phyloP scores from a whole-genome alignment of 1,140 invertebrate genomes.

The Drosophila kanapiae region DNA sequence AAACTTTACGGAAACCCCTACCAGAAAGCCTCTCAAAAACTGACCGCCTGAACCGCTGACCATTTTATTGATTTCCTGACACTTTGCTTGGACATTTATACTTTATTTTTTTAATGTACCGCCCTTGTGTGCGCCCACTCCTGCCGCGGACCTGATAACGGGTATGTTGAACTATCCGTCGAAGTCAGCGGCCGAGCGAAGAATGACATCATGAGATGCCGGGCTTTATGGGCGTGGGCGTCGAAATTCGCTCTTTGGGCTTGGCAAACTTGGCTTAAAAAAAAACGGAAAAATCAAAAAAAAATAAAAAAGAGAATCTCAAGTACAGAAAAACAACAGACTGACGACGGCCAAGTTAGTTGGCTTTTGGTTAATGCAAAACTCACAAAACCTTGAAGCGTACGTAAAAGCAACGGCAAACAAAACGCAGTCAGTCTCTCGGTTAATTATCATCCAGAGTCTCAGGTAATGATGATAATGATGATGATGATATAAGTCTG shows the following conservation, averaged over 20 bases:
- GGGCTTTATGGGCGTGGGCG: slow-evolving; percentile 27
- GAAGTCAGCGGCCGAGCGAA: slow-evolving; percentile 43
- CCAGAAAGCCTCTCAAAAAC: not conserved
- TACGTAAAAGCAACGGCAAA: slow-evolving; percentile 73
- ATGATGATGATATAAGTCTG: slow-evolving; percentile 54
- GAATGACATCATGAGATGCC: slow-evolving; percentile 12
- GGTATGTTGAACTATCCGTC: slow-evolving; percentile 62
- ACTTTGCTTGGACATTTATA: not conserved
- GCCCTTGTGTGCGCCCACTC: slow-evolving; percentile 18
- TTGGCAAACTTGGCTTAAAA: slow-evolving; percentile 45
- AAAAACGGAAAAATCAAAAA: slow-evolving; percentile 3
- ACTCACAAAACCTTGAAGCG: slow-evolving; percentile 79
- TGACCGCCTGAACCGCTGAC: not conserved
- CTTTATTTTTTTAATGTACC: not conserved
- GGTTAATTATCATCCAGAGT: slow-evolving; percentile 33
- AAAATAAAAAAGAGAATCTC: slow-evolving; percentile 21
- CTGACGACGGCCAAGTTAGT: slow-evolving; percentile 47
- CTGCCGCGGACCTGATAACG: slow-evolving; percentile 32
- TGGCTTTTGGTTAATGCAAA: slow-evolving; percentile 71
- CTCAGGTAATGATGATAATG: slow-evolving; percentile 22
- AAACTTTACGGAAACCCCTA: not conserved
- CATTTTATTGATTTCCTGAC: slow-evolving; percentile 6
- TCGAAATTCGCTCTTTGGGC: slow-evolving; percentile 55
- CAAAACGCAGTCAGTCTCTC: slow-evolving; percentile 60
- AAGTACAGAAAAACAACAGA: slow-evolving; percentile 33